Conservation (phyloP, 2,888 invertebrate genomes). For the Nephrotoma flavescens region DNA sequence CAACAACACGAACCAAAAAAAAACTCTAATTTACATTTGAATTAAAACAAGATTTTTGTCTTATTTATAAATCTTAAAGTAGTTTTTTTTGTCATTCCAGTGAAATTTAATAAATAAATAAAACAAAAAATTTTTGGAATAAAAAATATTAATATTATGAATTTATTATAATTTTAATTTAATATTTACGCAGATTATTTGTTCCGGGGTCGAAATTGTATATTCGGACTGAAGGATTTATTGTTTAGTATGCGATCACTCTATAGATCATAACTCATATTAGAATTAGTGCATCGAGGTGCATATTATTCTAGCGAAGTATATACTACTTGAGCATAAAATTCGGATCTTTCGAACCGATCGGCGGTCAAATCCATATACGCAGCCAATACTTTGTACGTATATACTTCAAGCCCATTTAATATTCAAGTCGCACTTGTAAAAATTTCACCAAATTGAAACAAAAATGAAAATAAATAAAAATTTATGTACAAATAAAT, state of each 20-base stretch:
- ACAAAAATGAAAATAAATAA: background rate
- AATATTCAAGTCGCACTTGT: background rate
- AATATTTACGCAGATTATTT: background rate
- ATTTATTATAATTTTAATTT: background rate
- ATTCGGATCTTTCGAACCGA: background rate
- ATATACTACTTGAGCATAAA: background rate
- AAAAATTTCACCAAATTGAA: background rate
- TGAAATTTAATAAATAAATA: background rate
- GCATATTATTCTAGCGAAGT: background rate
- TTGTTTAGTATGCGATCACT: background rate
- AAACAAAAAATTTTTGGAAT: background rate
- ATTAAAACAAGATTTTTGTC: background rate
- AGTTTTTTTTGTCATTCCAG: background rate
- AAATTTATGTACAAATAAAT: background rate
- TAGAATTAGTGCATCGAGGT: too few relatives aligned
- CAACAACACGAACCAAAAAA: background rate
- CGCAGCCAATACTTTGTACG: too few relatives aligned
- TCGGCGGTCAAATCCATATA: background rate
- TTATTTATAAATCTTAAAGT: background rate
- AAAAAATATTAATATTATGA: background rate
- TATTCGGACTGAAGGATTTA: background rate
- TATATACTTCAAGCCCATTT: background rate
- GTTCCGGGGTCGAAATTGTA: background rate
- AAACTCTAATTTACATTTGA: background rate
- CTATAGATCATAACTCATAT: too few relatives aligned